These are phyloP conservation scores for Numenius arquata DNA, from an alignment of 2,113 vertebrate species.

Conservation along the genomic window DNA sequence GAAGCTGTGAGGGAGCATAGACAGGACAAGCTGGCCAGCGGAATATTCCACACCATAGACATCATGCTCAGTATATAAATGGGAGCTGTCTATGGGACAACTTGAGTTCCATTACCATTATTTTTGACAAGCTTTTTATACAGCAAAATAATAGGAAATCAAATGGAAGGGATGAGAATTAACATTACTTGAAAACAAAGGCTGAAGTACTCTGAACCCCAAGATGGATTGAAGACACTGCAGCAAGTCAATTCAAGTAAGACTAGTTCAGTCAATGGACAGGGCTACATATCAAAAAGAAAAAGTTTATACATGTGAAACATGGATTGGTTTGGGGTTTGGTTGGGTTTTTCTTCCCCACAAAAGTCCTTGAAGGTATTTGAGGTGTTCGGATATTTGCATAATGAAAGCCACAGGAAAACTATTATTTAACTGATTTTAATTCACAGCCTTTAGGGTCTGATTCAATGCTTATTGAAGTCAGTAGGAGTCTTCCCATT, in stretches of 20 bases:
- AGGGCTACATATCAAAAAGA: neutral
- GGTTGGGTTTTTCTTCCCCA: neutral
- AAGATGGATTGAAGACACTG: neutral
- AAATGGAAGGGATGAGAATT: neutral
- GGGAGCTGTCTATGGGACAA: too few relatives aligned
- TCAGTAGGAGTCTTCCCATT: conserved; percentile 4
- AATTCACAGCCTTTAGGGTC: conserved; percentile 2
- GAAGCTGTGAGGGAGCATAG: neutral
- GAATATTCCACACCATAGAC: neutral
- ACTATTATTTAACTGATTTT: conserved; percentile 6
- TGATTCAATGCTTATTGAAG: conserved; percentile 21
- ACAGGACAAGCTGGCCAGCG: neutral
- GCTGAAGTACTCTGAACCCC: neutral
- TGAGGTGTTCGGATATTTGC: neutral
- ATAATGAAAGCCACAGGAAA: conserved; percentile 41
- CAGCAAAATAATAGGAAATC: neutral
- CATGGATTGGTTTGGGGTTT: neutral
- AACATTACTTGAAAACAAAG: neutral
- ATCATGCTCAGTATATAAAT: too few relatives aligned
- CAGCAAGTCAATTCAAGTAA: neutral
- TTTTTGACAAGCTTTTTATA: neutral
- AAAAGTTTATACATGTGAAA: neutral
- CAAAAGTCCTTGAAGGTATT: neutral
- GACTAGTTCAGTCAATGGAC: neutral
- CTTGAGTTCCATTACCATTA: neutral